These are phyloP conservation scores for Capricornis sumatraensis DNA, from an alignment of 2,113 vertebrate species.

Conservation along the genomic window DNA sequence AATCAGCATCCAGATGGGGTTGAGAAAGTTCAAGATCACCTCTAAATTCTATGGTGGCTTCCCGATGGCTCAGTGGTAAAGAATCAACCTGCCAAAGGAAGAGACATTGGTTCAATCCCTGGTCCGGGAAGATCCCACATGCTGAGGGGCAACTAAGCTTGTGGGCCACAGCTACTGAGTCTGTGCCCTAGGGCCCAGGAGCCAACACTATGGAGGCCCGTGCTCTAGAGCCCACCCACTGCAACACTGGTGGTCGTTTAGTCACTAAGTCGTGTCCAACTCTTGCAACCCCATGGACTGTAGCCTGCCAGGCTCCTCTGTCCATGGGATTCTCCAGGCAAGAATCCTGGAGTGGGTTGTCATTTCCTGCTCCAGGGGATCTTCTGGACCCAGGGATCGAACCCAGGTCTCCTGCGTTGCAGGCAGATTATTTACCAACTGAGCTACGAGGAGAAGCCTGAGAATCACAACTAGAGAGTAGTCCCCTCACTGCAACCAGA, in stretches of 20 bases:
- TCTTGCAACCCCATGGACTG: neutral
- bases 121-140: neutral
- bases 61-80: neutral
- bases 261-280: neutral
- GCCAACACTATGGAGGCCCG: fast-evolving
- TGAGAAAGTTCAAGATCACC: neutral
- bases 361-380: neutral
- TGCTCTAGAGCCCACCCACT: neutral
- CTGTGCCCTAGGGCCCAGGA: neutral
- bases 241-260: neutral
- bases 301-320: neutral
- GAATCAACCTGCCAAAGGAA: neutral
- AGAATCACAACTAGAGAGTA: neutral
- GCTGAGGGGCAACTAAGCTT: neutral
- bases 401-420: neutral
- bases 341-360: neutral
- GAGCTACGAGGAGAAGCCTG: neutral
- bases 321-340: neutral
- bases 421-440: neutral
- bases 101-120: neutral
- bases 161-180: neutral
- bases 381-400: neutral
- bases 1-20: too few species aligned
- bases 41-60: neutral
- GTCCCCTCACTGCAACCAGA: neutral